Conservation (phyloP, 2,888 invertebrate species). For the Epinotia brunnichana region DNA sequence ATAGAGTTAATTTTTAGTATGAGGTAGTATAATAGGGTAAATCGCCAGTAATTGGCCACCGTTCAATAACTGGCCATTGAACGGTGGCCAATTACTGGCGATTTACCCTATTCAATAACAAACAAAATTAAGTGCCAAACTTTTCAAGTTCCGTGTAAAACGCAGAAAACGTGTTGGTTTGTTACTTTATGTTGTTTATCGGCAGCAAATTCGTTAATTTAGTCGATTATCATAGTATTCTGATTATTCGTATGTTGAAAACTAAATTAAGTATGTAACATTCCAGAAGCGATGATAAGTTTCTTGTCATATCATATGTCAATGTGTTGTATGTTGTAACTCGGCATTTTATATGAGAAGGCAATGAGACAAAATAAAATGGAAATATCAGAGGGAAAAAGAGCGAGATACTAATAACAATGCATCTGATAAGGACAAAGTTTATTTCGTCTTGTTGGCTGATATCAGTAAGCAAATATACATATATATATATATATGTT, state of each 20-base stretch:
- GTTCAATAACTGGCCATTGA: no score
- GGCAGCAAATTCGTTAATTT: not conserved
- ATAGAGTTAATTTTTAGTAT: no score
- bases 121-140: not conserved
- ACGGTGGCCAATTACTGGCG: no score
- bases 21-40: no score
- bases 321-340: not conserved
- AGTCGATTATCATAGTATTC: no score
- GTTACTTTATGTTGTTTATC: not conserved
- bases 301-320: not conserved
- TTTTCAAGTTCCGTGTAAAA: not conserved
- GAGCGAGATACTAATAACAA: not conserved
- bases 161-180: not conserved
- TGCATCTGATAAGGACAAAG: not conserved
- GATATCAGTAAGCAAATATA: not conserved
- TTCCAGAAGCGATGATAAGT: not conserved
- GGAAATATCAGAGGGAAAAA: not conserved
- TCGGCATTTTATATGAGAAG: not conserved
- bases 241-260: not conserved
- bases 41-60: no score
- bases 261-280: not conserved
- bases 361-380: not conserved
- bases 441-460: not conserved
- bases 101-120: not conserved
- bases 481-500: conserved; percentile 46